Percentiles rank a stretch among this genome's conserved stretches.
Conservation (phyloP, 1,140 invertebrate genomes). For the Charaxes varanes region DNA sequence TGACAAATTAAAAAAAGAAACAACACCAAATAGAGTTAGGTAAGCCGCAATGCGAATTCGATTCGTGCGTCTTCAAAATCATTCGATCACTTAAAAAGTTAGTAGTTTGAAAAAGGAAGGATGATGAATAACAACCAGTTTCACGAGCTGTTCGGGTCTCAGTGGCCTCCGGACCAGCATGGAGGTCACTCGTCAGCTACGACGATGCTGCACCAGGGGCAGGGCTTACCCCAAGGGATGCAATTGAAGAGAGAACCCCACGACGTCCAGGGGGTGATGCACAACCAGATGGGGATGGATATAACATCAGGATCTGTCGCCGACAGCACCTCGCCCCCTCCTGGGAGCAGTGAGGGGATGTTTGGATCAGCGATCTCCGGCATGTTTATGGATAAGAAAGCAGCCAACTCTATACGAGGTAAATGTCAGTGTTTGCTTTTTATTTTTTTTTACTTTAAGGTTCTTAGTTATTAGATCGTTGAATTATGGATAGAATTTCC, state of each 20-base stretch:
- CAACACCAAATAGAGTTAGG: slow-evolving; percentile 51
- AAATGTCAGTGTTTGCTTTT: slow-evolving; percentile 34
- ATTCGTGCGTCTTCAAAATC: slow-evolving; percentile 39
- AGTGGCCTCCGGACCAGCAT: slow-evolving; percentile 70
- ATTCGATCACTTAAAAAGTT: slow-evolving; percentile 37
- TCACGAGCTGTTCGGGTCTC: slow-evolving; percentile 68
- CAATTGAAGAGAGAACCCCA: slow-evolving; percentile 59
- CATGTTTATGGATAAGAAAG: slow-evolving; percentile 74
- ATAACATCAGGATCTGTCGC: slow-evolving; percentile 56
- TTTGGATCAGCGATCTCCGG: slow-evolving; percentile 59
- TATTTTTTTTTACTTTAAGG: slow-evolving; percentile 6
- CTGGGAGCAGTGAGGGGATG: slow-evolving; percentile 56
- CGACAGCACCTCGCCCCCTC: slow-evolving; percentile 66
- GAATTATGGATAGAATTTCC: too few relatives aligned
- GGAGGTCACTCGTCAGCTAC: slow-evolving; percentile 64
- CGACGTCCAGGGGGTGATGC: slow-evolving; percentile 44
- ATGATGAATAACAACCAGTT: slow-evolving; percentile 68
- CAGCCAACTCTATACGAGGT: slow-evolving; percentile 79
- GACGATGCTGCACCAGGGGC: slow-evolving; percentile 60
- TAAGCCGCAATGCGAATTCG: slow-evolving; percentile 58
- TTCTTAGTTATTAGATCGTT: too few relatives aligned
- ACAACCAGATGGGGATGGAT: slow-evolving; percentile 62
- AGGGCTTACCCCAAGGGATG: slow-evolving; percentile 42
- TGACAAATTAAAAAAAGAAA: slow-evolving; percentile 24
- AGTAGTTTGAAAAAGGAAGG: slow-evolving; percentile 21